These are phyloP conservation scores for Dromococcyx pavoninus DNA, from an alignment of 2,797 vertebrate genomes.

Conservation along the genomic window DNA sequence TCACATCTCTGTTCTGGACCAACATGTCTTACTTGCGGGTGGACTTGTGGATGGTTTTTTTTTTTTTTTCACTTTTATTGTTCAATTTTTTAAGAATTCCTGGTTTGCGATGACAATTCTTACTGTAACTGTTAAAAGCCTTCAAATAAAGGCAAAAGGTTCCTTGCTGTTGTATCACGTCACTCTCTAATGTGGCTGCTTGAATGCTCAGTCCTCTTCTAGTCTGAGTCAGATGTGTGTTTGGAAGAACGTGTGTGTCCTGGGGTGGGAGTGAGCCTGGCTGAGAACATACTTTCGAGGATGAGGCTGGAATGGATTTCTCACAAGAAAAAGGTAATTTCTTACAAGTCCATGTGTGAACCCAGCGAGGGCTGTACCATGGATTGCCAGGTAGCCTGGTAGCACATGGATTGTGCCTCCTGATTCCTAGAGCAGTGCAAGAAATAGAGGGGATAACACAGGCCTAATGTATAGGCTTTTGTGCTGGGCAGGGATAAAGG, in stretches of 20 bases:
- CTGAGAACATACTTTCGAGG: not conserved
- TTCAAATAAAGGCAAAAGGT: slow-evolving; percentile 62
- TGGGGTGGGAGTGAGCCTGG: too few species aligned
- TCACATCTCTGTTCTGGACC: slow-evolving; percentile 28
- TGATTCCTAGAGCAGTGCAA: not conserved
- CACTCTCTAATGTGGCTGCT: not conserved
- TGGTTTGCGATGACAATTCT: slow-evolving; percentile 70
- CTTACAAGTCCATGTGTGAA: not conserved
- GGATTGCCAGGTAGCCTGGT: not conserved
- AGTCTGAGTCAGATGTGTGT: not conserved
- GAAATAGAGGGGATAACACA: too few species aligned
- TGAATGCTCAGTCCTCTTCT: rapidly evolving
- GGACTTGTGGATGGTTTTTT: slow-evolving; percentile 38
- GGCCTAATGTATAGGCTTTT: rapidly evolving
- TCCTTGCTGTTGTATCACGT: not conserved
- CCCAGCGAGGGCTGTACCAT: rapidly evolving
- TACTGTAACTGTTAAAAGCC: slow-evolving; percentile 66
- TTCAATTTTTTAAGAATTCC: slow-evolving; percentile 23
- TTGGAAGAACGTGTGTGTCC: not conserved
- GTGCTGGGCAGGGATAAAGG: not conserved
- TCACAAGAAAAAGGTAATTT: not conserved
- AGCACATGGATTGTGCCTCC: not conserved
- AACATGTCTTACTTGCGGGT: slow-evolving; percentile 38
- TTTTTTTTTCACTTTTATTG: slow-evolving; percentile 53
- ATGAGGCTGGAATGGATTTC: not conserved